Evolutionary conservation across 1,140 invertebrate genomes (phyloP).

Genomic region (Carposina sasakii): DNA sequence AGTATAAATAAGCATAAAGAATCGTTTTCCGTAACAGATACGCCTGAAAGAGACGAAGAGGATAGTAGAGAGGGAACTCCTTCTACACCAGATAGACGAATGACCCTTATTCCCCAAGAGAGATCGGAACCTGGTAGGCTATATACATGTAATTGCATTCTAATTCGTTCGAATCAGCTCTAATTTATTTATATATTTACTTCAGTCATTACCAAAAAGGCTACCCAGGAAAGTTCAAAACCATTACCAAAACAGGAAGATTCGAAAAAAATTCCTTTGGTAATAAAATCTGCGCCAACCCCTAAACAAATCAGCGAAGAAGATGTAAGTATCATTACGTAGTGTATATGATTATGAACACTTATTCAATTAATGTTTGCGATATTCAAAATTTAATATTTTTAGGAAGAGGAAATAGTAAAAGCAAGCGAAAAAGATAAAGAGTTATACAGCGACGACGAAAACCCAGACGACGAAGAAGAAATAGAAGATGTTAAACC

Average conservation of each 20-base stretch:
- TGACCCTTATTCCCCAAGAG: conserved; percentile 50
- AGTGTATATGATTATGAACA: neutral
- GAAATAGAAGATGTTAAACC: conserved; percentile 42
- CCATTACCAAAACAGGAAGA: conserved; percentile 20
- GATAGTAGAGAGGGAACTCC: conserved; percentile 42
- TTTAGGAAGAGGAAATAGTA: conserved; percentile 8
- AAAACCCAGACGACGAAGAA: conserved; percentile 49
- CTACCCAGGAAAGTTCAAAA: conserved; percentile 3
- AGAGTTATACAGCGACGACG: conserved; percentile 50
- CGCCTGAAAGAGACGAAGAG: conserved; percentile 35
- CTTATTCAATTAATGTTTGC: neutral
- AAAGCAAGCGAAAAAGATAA: conserved; percentile 32
- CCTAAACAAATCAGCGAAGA: conserved; percentile 20
- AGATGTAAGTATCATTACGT: conserved; percentile 17
- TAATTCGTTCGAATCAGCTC: too few species aligned
- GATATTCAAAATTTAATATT: neutral
- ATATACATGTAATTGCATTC: conserved; percentile 6
- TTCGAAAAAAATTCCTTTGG: conserved; percentile 24
- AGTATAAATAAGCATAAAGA: too few species aligned
- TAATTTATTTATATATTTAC: too few species aligned
- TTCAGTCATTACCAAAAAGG: conserved; percentile 17
- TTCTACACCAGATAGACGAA: conserved; percentile 41
- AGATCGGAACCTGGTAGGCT: conserved; percentile 23
- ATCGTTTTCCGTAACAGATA: too few species aligned
- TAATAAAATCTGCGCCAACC: conserved; percentile 25